A percentile compares a stretch with the other conserved stretches of the same genome.
These are phyloP conservation scores for Trissolcus japonicus DNA, from an alignment of 2,888 invertebrate species.

Conservation along the genomic window DNA sequence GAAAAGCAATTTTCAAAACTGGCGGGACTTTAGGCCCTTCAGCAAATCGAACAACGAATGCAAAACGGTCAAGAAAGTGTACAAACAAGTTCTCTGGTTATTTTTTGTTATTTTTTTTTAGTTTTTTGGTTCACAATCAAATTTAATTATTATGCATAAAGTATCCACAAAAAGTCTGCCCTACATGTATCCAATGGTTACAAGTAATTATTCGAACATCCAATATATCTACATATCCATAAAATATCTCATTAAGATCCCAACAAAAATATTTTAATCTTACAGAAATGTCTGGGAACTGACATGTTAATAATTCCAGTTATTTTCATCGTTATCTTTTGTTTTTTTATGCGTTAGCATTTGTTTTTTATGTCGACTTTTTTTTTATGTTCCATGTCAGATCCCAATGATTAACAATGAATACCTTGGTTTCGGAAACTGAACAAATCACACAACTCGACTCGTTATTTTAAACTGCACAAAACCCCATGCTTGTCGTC, in stretches of 20 bases:
- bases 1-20: conserved; percentile 9
- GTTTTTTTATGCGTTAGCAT: too few species aligned
- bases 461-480: conserved; percentile 25
- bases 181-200: conserved; percentile 40
- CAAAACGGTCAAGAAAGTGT: too few species aligned
- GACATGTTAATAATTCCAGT: too few species aligned
- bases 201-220: conserved; percentile 47
- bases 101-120: neutral
- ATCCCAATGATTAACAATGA: conserved; percentile 27
- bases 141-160: conserved; percentile 48
- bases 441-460: conserved; percentile 39
- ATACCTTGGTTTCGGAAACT: conserved; percentile 23
- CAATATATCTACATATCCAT: conserved; percentile 42
- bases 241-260: conserved; percentile 30
- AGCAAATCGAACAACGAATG: conserved; percentile 10
- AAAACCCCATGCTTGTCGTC: conserved; percentile 29
- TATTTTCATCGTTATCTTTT: too few species aligned
- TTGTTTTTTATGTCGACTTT: too few species aligned
- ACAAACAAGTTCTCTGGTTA: conserved; percentile 1
- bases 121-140: conserved; percentile 36
- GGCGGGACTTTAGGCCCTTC: neutral
- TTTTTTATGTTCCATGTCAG: too few species aligned
- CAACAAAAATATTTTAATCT: too few species aligned
- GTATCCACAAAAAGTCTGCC: conserved; percentile 37
- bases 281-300: too few species aligned